A percentile compares a stretch with the other conserved stretches of the same genome.
These are phyloP conservation scores for Propithecus perrieri DNA, from an alignment of 2,797 vertebrate species.

Conservation along the genomic window DNA sequence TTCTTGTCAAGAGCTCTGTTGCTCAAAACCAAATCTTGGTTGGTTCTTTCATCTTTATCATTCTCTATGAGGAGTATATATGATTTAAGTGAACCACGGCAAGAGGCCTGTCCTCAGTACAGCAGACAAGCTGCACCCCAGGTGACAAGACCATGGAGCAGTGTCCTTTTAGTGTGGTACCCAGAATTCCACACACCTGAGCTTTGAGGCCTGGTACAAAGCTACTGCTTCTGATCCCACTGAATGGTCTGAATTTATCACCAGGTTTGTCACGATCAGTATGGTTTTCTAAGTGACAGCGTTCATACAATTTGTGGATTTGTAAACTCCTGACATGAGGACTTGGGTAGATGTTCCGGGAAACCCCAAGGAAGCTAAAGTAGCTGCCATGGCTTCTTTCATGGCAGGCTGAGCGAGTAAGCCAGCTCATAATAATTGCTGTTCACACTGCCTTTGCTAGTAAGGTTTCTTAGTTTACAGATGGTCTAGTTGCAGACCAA, in stretches of 20 bases:
- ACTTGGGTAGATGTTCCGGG: neutral
- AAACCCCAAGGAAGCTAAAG: neutral
- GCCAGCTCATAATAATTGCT: neutral
- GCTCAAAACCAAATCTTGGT: slow-evolving; percentile 56
- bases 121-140: neutral
- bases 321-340: neutral
- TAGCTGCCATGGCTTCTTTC: neutral
- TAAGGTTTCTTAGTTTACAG: slow-evolving; percentile 35
- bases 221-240: neutral
- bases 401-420: neutral
- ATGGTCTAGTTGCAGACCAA: neutral
- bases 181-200: neutral
- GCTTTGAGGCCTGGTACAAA: neutral
- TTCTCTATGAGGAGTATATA: neutral
- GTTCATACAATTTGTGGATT: neutral
- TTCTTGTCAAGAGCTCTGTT: slow-evolving; percentile 50
- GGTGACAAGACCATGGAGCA: neutral
- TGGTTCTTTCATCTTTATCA: slow-evolving; percentile 54
- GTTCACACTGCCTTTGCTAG: neutral
- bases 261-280: neutral
- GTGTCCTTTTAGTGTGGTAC: neutral
- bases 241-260: neutral
- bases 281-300: neutral
- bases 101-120: neutral
- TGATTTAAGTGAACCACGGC: neutral